Base-by-base conservation (phyloP, 1,140 invertebrate genomes). In the Chelonus insularis region DNA sequence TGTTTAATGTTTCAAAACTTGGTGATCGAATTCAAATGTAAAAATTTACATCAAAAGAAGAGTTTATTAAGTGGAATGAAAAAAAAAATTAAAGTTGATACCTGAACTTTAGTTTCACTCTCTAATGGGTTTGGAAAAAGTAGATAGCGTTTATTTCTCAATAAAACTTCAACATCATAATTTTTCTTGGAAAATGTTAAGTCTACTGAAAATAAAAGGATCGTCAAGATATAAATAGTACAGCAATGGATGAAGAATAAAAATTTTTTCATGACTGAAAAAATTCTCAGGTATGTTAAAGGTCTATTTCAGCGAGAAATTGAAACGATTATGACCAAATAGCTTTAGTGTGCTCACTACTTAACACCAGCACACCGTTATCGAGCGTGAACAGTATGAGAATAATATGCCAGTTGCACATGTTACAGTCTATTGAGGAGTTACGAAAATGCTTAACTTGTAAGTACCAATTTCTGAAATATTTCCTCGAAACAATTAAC, bases 31-130 rank as follows among this genome's bases (percentile, higher is more conserved):
- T n/a, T n/a, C n/a, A n/a, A n/a, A n/a, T 12, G 14, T 39, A 39
- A 9, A n/a, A 8, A 12, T 39, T 12, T 12, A 8, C 14, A 18
- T 52, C 6, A 12, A 34, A 52, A 16, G 14, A 52, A n/a, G 12
- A 32, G 18, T 25, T 23, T 29, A 12, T 4, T 25, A 23, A 16
- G 45, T 23, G 23, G 21, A 18, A 8, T 8, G 20, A 18, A 8
- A 1, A 11, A 29, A 34, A n/a, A n/a, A n/a, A n/a, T n/a, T n/a
- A n/a, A n/a, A n/a, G n/a, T n/a, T n/a, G n/a, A 39, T 57, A 57
- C 55, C 69, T 76, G 76, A n/a, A 77, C 69, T 67, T 74, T 78
- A 0, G 75, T 78, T 52, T 78, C 75, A 52, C 73, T 76, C 0
- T 43, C 67, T 14, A 61, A 50, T 20, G 76, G 75, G 61, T 74